Evolutionary conservation across 2,113 vertebrate genomes (phyloP).

Genomic region (Dolichallabes microphthalmus): DNA sequence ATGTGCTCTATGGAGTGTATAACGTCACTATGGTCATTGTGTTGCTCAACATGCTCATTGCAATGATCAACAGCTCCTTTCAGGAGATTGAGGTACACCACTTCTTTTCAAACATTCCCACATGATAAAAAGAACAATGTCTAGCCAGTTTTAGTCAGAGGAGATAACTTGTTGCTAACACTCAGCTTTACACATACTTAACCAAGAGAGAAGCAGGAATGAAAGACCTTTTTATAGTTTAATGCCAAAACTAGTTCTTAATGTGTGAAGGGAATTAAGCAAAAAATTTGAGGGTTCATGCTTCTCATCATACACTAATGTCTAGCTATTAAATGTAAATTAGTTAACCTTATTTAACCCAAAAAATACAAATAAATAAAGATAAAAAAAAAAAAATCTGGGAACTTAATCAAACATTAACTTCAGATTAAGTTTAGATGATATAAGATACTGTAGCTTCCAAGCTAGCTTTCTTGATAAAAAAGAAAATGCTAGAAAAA

Average conservation of each 20-base stretch:
- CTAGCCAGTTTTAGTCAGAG: not conserved
- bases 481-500: not conserved
- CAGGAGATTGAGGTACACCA: constrained; percentile 96
- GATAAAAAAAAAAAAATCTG: too few species aligned
- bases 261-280: not conserved
- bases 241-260: not conserved
- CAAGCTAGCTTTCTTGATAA: not conserved
- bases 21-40: constrained; percentile 99
- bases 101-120: not conserved
- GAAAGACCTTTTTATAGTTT: not conserved
- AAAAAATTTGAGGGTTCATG: not conserved
- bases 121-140: not conserved
- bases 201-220: not conserved
- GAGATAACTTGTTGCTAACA: not conserved
- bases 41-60: constrained; percentile 97
- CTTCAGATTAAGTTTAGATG: not conserved
- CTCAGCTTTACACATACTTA: not conserved
- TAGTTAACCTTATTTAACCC: not conserved
- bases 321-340: not conserved
- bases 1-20: constrained; percentile 96
- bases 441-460: not conserved
- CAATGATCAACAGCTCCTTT: constrained; percentile 99
- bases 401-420: not conserved
- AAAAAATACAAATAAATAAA: not conserved
- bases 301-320: not conserved